These are phyloP conservation scores for Arrhamphus sclerolepis DNA, from an alignment of 2,797 vertebrate genomes.

Conservation along the genomic window DNA sequence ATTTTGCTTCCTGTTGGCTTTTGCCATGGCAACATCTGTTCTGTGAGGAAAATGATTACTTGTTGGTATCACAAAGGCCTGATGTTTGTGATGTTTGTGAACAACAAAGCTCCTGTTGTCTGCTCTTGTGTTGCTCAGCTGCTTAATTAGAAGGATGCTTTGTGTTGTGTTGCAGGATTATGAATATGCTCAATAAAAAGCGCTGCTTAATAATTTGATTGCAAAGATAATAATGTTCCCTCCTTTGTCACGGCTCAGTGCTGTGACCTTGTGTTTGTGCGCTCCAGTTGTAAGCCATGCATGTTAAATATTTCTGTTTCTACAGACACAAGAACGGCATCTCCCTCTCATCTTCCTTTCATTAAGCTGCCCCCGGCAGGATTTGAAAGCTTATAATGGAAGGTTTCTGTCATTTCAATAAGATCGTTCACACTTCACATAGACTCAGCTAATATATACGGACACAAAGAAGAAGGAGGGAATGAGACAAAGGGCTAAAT, in stretches of 20 bases:
- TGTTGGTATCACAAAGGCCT: conserved; percentile 27
- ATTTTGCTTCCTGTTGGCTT: conserved; percentile 36
- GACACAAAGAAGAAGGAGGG: conserved; percentile 26
- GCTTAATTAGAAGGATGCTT: conserved; percentile 50
- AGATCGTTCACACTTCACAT: conserved; percentile 63
- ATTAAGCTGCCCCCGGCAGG: conserved; percentile 41
- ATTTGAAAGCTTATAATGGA: conserved; percentile 57
- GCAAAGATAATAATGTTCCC: conserved; percentile 47
- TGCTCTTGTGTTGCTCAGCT: conserved; percentile 24
- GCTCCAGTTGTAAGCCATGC: conserved; percentile 31
- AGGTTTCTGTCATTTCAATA: conserved; percentile 64
- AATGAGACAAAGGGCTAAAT: conserved; percentile 32
- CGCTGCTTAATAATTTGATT: conserved; percentile 61
- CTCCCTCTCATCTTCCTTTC: conserved; percentile 39
- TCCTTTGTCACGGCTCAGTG: conserved; percentile 20
- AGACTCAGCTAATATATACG: conserved; percentile 61
- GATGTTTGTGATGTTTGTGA: conserved; percentile 43
- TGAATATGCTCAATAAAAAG: conserved; percentile 52
- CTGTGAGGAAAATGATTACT: conserved; percentile 23
- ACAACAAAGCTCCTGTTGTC: conserved; percentile 51
- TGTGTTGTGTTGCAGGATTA: conserved; percentile 25
- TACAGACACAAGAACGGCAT: conserved; percentile 35
- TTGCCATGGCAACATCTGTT: conserved; percentile 63
- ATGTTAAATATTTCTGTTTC: conserved; percentile 50
- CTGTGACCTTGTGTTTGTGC: conserved; percentile 15